Base-by-base conservation (phyloP, 2,797 vertebrate species). In the Hyperoplus immaculatus region DNA sequence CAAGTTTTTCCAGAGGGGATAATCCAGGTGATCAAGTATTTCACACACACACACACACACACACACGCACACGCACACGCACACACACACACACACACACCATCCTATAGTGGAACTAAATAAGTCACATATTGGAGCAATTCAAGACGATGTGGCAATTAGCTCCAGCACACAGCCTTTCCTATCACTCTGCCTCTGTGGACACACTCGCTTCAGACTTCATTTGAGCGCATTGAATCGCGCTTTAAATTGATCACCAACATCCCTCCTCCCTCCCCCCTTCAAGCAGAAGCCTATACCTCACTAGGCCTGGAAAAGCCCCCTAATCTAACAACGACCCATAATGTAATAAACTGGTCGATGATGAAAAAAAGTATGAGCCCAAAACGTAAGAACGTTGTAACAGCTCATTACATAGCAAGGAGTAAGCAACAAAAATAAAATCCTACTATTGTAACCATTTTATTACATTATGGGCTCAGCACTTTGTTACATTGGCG, bases 61-160 rank as follows among this genome's bases (percentile, higher is more conserved):
- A 21, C 21, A 21, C 21, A 21, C 21, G 1, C 21, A 21, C 21
- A 21, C 21, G 1, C 21, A 50, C 45, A 66, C 65, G 49, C 38
- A 29, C 29, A 21, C 21, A 21, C 21, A 21, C 21, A 21, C 21
- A 21, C 78, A 65, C 66, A 18, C 62, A 46, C 36, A 2, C 36
- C 15, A 14, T 50, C 21, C 49, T 64, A 16, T 51, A 56, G 80
- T n/a, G 51, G 73, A 74, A 45, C 49, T 53, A 57, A 65, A 62
- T 56, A 54, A 51, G 70, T 66, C 53, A 8, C 53, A 75, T 85
- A 21, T 72, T 38, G 50, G 53, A 81, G 87, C 63, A 0, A 72
- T 69, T 81, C 38, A 12, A 73, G 77, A 72, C 74, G 65, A 65
- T 69, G 43, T 69, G 73, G 78, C 76, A 80, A 76, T 84, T 83